Base-by-base conservation (phyloP, 2,113 vertebrate species). In the Eurypyga helias region DNA sequence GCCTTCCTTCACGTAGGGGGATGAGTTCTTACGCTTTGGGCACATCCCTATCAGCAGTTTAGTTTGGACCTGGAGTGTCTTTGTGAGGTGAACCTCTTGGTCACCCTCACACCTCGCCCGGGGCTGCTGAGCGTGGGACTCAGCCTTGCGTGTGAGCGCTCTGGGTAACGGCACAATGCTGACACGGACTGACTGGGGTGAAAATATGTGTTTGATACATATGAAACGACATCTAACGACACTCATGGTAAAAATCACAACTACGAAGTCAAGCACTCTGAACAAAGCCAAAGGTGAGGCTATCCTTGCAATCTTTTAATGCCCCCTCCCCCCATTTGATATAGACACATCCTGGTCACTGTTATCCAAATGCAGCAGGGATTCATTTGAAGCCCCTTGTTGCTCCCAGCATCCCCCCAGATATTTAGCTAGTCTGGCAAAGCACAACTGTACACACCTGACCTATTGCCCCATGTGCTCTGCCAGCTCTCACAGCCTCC, bases 1-100 rank as follows among this genome's bases (percentile, higher is more conserved):
- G 24, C 7, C 14, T 41, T 24, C 61, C 60, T 29, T n/a, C 34
- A 6, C 6, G 8, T 5, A 18, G 49, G 26, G 14, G 41, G 19
- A 4, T 1, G 3, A 28, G 34, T 28, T 57, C 2, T 5, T 1
- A 60, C n/a, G 9, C n/a, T 76, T 12, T 8, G 43, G 41, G 43
- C 1, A 4, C n/a, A 4, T n/a, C 60, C 1, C 1, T 23, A 9
- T 7, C 21, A 11, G 21, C n/a, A 6, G 17, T 48, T 28, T 1
- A 28, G n/a, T 23, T 8, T 28, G 70, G 28, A n/a, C 11, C n/a
- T 38, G n/a, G 10, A 33, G 17, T 1, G 21, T 33, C 4, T 21
- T 64, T 26, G 3, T 17, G 48, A 34, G 55, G 67, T 2, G n/a
- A 14, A 55, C n/a, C n/a, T 46, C 28, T 26, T 2, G 49, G 26